Evolutionary conservation across 2,113 vertebrate species (phyloP).

Genomic region (Colaptes auratus): DNA sequence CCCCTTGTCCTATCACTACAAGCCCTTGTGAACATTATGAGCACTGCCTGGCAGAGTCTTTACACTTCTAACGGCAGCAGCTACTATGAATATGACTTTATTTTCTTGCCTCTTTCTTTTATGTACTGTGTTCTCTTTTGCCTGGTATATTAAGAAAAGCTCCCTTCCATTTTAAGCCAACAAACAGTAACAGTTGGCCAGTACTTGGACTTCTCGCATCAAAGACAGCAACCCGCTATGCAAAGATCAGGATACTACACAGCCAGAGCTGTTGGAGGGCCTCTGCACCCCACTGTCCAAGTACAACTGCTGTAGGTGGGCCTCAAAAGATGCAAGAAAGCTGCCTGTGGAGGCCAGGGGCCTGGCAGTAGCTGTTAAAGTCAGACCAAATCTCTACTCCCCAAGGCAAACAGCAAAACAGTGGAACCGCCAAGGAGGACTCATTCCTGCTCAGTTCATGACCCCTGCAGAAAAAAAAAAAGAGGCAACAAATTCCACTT

Average conservation of each 20-base stretch:
- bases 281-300: not conserved
- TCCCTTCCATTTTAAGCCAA: slow-evolving; percentile 41
- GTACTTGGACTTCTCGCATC: not conserved
- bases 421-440: not conserved
- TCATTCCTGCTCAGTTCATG: slow-evolving; percentile 39
- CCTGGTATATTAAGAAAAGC: not conserved
- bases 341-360: not conserved
- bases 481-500: slow-evolving; percentile 63
- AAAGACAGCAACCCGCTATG: not conserved
- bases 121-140: not conserved
- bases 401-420: slow-evolving; percentile 55
- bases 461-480: slow-evolving; percentile 4
- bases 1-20: too few relatives aligned
- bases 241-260: not conserved
- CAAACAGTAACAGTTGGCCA: slow-evolving; percentile 10
- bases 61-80: not conserved
- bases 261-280: not conserved
- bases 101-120: not conserved
- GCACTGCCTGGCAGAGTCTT: not conserved
- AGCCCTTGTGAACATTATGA: not conserved
- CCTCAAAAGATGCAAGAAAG: slow-evolving; percentile 15
- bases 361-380: slow-evolving; percentile 30
- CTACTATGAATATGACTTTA: not conserved
- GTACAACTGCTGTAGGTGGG: slow-evolving; percentile 15
- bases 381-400: not conserved